Evolutionary conservation across 2,113 vertebrate species (phyloP), one percentile per base, ranked within the genome.

Genomic region (Ellobius talpinus): DNA sequence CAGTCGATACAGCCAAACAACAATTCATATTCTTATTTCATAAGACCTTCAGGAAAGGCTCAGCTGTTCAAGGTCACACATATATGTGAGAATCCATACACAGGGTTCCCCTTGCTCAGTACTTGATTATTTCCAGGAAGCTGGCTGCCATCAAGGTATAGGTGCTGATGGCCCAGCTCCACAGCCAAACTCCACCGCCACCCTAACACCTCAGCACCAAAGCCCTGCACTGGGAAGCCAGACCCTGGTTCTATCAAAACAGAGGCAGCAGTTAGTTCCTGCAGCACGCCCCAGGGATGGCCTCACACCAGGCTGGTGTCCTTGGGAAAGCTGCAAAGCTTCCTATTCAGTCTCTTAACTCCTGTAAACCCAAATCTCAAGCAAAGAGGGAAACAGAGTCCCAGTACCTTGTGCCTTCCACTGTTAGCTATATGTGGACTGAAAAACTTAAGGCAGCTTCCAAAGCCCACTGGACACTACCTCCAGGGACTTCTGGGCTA

Each of bases 311-410:
- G 79, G 50, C 81, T 19, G 21, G 2, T 73, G 97, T 95, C 98
- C 98, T 97, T 98, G 95, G 92, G 73, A 96, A 93, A 94, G 89
- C 85, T n/a, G 81, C 39, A 87, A 93, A 58, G 87, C 77, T 97
- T 93, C 42, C 76, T 82, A 95, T 66, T 93, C 73, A 93, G 85
- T 82, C 92, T 87, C 66, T 33, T 24, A 94, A 97, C 74, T 89
- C 72, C 78, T 91, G 90, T 93, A 77, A 89, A 85, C 50, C 93
- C 76, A 85, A 87, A 92, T 36, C 87, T 45, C 45, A 85, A 78
- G 65, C 70, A 90, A 79, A 95, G 47, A 61, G 23, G 12, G 26
- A 23, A 73, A 55, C 61, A 68, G 88, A 45, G 90, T 52, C 84
- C 47, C 45, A 88, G 70, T 72, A 76, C 87, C 65, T 47, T 23